Conservation (phyloP, 2,888 invertebrate species). For the Therioaphis trifolii region DNA sequence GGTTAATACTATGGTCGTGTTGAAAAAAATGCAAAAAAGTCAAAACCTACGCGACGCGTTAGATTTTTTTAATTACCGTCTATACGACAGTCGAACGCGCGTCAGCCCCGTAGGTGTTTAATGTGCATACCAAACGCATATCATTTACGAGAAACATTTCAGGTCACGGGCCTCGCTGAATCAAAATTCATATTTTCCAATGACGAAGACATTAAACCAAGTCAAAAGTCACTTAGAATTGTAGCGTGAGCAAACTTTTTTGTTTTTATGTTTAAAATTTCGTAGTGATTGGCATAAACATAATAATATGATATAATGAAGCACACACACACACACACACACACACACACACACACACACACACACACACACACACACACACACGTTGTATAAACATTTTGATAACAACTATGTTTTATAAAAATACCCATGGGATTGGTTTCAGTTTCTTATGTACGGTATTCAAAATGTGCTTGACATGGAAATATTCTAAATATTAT, state of each 20-base stretch:
- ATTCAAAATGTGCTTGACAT: conserved; percentile 54
- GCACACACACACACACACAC: background rate
- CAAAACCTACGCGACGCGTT: too few relatives aligned
- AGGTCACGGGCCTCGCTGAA: conserved; percentile 50
- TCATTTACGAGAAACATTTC: conserved; percentile 44
- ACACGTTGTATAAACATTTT: too few relatives aligned
- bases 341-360: too few relatives aligned
- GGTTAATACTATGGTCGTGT: too few relatives aligned
- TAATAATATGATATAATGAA: background rate
- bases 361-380: too few relatives aligned
- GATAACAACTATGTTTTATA: background rate
- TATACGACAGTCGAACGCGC: background rate
- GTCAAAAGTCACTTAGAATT: conserved; percentile 32
- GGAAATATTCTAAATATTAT: conserved; percentile 48
- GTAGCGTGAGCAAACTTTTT: conserved; percentile 39
- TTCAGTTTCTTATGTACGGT: conserved; percentile 54
- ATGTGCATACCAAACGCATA: background rate
- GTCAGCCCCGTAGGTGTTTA: background rate
- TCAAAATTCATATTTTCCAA: conserved; percentile 46
- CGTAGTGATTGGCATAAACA: conserved; percentile 6
- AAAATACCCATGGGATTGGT: conserved; percentile 48
- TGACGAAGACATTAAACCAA: conserved; percentile 45
- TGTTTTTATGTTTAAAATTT: conserved; percentile 33
- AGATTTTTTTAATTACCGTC: too few relatives aligned
- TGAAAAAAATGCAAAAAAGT: too few relatives aligned